A percentile compares a stretch with the other conserved stretches of the same genome.
Evolutionary conservation across 92 coral and sea anemone species (phyloP).

Genomic region (Diadumene lineata): DNA sequence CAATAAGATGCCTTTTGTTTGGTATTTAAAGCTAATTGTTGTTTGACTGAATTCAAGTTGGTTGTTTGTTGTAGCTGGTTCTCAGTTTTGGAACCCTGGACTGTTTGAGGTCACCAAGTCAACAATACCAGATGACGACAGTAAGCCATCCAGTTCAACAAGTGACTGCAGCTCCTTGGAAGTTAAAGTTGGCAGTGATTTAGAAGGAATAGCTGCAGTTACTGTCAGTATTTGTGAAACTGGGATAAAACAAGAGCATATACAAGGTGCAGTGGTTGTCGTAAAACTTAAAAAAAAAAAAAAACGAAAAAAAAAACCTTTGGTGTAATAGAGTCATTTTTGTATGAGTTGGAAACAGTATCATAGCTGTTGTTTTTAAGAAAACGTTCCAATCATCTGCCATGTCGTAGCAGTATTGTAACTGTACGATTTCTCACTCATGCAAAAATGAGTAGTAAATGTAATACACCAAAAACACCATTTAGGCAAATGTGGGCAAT

Average conservation of each 20-base stretch:
- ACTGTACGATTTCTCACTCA: too few species aligned
- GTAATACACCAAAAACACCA: too few species aligned
- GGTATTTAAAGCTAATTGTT: neutral
- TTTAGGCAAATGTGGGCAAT: too few species aligned
- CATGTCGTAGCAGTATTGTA: too few species aligned
- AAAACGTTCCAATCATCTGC: too few species aligned
- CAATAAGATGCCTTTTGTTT: neutral
- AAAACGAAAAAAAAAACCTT: too few species aligned
- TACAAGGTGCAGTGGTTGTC: too few species aligned
- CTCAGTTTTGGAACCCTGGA: slow-evolving; percentile 99
- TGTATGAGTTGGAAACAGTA: too few species aligned
- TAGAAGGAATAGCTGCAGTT: slow-evolving; percentile 74
- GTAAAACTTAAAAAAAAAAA: too few species aligned
- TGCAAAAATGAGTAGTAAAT: too few species aligned
- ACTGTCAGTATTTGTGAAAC: slow-evolving; percentile 67
- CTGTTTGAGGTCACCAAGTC: slow-evolving; percentile 92
- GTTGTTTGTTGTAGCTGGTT: slow-evolving; percentile 65
- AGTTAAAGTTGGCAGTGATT: slow-evolving; percentile 86
- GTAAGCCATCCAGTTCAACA: slow-evolving; percentile 1
- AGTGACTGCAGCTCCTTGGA: slow-evolving; percentile 62
- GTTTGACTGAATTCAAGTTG: neutral
- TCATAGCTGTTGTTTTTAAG: too few species aligned
- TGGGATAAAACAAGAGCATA: slow-evolving; percentile 28
- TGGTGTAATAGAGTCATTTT: too few species aligned
- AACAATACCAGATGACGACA: slow-evolving; percentile 55